Evolutionary conservation across 1,140 invertebrate species (phyloP).

Genomic region (Papilio polytes): DNA sequence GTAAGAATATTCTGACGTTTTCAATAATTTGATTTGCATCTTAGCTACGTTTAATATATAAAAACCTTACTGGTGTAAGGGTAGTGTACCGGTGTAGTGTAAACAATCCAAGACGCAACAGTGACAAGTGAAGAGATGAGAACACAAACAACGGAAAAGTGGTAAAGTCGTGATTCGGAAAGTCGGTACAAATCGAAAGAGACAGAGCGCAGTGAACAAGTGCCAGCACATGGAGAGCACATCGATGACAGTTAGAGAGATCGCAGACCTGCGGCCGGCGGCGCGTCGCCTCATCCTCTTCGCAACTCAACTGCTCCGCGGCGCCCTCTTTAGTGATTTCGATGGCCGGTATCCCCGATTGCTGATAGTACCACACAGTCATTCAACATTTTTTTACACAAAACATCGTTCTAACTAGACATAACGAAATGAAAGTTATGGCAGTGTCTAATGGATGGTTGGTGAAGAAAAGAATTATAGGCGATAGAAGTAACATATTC

Average conservation of each 20-base stretch:
- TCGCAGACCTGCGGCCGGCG: slow-evolving; percentile 83
- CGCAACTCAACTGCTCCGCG: slow-evolving; percentile 77
- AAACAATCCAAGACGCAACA: slow-evolving; percentile 70
- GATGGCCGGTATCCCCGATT: slow-evolving; percentile 85
- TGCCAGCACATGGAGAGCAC: slow-evolving; percentile 81
- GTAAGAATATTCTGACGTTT: slow-evolving; percentile 55
- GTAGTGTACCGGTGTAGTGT: slow-evolving; percentile 67
- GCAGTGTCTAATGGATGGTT: slow-evolving; percentile 47
- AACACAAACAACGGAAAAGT: slow-evolving; percentile 77
- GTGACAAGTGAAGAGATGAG: slow-evolving; percentile 71
- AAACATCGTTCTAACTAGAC: slow-evolving; percentile 59
- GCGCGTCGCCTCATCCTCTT: slow-evolving; percentile 83
- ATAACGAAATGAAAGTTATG: slow-evolving; percentile 64
- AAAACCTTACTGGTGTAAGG: slow-evolving; percentile 58
- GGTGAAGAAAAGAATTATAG: slow-evolving; percentile 45
- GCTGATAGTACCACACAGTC: slow-evolving; percentile 78
- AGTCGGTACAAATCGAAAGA: slow-evolving; percentile 74
- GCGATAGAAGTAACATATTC: slow-evolving; percentile 42
- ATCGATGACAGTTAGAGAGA: slow-evolving; percentile 80
- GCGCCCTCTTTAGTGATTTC: slow-evolving; percentile 94
- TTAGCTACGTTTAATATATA: slow-evolving; percentile 4
- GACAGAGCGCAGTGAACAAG: slow-evolving; percentile 78
- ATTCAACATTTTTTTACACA: slow-evolving; percentile 75
- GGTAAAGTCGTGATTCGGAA: slow-evolving; percentile 75
- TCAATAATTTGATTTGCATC: slow-evolving; percentile 45